phyloP scores from a whole-genome alignment of 2,113 vertebrate genomes.

The Psittacara wagleri region DNA sequence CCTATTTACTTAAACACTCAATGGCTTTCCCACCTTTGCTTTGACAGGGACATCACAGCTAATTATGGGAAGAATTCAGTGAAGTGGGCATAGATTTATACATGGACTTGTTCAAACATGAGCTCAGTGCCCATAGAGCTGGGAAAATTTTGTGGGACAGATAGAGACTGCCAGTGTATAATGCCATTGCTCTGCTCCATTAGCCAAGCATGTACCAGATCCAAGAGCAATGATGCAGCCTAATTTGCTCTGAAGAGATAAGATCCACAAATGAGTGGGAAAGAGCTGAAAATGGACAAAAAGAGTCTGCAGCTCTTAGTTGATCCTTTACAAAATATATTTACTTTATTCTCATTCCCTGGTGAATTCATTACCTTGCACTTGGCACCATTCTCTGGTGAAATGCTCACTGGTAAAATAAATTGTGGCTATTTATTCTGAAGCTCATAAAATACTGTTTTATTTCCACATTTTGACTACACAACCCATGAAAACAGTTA shows the following conservation, averaged over 20 bases:
- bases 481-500: background rate
- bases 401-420: background rate
- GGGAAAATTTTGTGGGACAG: background rate
- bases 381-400: background rate
- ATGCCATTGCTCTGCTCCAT: background rate
- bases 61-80: background rate
- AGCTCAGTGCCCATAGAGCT: background rate
- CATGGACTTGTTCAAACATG: background rate
- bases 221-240: background rate
- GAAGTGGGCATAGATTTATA: background rate
- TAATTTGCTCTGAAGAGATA: background rate
- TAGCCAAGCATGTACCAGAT: background rate
- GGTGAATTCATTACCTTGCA: background rate
- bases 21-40: background rate
- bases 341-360: background rate
- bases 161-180: background rate
- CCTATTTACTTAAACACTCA: background rate
- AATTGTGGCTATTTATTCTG: slow-evolving; percentile 1
- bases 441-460: background rate
- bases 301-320: background rate
- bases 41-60: background rate
- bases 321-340: background rate
- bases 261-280: background rate
- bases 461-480: background rate
- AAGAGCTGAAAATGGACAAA: background rate